Percentiles rank a stretch among this genome's conserved stretches.
phyloP scores from a whole-genome alignment of 2,113 vertebrate genomes.

The Oncorhynchus mykiss region DNA sequence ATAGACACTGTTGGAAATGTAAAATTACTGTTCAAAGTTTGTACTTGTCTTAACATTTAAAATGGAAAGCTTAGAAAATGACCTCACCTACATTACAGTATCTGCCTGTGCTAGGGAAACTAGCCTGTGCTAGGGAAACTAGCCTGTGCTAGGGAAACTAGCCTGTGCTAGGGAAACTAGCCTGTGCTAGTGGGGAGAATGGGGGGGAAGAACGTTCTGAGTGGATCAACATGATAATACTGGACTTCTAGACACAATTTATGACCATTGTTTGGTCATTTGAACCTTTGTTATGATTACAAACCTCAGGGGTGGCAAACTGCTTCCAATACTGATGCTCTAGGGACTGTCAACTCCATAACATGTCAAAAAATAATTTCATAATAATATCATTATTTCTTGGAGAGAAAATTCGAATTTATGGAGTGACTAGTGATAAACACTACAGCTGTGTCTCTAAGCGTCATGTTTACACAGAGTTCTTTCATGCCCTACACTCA shows the following conservation, averaged over 20 bases:
- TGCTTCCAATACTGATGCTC: background rate
- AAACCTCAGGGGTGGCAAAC: background rate
- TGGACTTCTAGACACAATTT: background rate
- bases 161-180: background rate
- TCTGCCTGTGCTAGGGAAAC: background rate
- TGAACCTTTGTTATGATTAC: slow-evolving; percentile 2
- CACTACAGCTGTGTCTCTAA: slow-evolving; percentile 28
- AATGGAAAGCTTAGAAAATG: slow-evolving; percentile 16
- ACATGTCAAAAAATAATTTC: slow-evolving; percentile 12
- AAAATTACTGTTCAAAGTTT: slow-evolving; percentile 19
- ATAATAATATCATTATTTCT: slow-evolving; percentile 5
- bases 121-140: no score
- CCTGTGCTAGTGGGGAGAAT: background rate
- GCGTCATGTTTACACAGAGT: slow-evolving; percentile 7
- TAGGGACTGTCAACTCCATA: background rate
- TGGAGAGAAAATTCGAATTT: slow-evolving; percentile 3
- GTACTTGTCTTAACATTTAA: background rate
- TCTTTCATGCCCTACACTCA: background rate
- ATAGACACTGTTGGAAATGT: slow-evolving; percentile 16
- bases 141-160: background rate
- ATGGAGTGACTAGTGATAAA: slow-evolving; percentile 14
- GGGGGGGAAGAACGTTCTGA: background rate
- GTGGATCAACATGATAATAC: background rate
- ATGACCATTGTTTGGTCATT: background rate
- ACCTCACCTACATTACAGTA: slow-evolving; percentile 3